These are phyloP conservation scores for Papilio machaon DNA, from an alignment of 1,140 invertebrate genomes.

Conservation along the genomic window DNA sequence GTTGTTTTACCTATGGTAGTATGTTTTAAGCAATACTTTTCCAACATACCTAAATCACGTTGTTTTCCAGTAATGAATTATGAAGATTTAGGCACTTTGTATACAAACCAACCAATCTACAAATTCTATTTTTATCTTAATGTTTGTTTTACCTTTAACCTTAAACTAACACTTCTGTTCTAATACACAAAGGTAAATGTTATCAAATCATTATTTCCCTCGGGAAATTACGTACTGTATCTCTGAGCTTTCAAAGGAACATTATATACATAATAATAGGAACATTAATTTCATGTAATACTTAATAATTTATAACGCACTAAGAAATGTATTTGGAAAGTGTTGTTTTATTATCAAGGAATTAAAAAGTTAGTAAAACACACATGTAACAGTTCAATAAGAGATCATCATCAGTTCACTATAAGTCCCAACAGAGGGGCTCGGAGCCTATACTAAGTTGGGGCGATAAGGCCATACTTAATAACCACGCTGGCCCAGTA, in stretches of 20 bases:
- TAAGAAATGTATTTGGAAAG: background rate
- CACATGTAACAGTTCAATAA: too few species aligned
- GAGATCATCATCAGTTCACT: too few species aligned
- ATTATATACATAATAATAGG: background rate
- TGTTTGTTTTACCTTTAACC: background rate
- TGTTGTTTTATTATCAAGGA: background rate
- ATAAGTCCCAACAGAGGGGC: too few species aligned
- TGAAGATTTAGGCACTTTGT: too few species aligned
- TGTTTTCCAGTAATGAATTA: too few species aligned
- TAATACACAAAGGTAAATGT: background rate
- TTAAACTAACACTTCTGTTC: background rate
- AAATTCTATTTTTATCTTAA: background rate
- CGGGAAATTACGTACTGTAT: background rate
- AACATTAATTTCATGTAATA: background rate
- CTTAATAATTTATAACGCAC: background rate
- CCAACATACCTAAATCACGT: too few species aligned
- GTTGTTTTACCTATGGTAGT: background rate
- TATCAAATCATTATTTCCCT: constrained; percentile 2
- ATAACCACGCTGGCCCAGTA: too few species aligned
- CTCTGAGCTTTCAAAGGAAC: background rate
- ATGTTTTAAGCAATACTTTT: background rate
- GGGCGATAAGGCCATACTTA: too few species aligned
- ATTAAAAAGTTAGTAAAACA: too few species aligned
- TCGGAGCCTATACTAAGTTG: too few species aligned
- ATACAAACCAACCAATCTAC: too few species aligned